Evolutionary conservation across 2,888 invertebrate genomes (phyloP).

Genomic region (Theodoxus fluviatilis): DNA sequence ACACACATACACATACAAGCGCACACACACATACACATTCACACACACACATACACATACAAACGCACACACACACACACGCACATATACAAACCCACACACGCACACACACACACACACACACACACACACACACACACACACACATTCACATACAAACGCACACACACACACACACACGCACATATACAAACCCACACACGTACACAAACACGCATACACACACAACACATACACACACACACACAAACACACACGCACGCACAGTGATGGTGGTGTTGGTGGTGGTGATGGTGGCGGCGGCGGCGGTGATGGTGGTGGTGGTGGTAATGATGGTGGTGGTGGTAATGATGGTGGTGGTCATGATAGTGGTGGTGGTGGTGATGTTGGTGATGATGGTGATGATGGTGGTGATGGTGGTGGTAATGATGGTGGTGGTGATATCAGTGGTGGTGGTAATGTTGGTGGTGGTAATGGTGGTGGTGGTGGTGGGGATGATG

Average conservation of each 20-base stretch:
- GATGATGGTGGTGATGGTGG: too few relatives aligned
- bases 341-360: too few relatives aligned
- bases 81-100: background rate
- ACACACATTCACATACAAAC: slow-evolving; percentile 9
- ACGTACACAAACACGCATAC: background rate
- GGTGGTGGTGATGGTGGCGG: too few relatives aligned
- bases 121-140: slow-evolving; percentile 14
- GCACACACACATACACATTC: background rate
- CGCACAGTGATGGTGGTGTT: too few relatives aligned
- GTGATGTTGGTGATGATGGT: too few relatives aligned
- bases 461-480: too few relatives aligned
- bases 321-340: too few relatives aligned
- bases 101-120: slow-evolving; percentile 4
- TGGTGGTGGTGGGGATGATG: too few relatives aligned
- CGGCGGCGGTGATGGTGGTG: too few relatives aligned
- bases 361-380: too few relatives aligned
- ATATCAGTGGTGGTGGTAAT: too few relatives aligned
- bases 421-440: too few relatives aligned
- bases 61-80: background rate
- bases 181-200: background rate
- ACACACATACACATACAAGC: background rate
- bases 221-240: slow-evolving; percentile 10
- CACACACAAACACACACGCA: background rate
- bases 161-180: slow-evolving; percentile 3
- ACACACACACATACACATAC: background rate